phyloP scores from a whole-genome alignment of 1,140 invertebrate genomes.

The Brachionus rotundiformis region DNA sequence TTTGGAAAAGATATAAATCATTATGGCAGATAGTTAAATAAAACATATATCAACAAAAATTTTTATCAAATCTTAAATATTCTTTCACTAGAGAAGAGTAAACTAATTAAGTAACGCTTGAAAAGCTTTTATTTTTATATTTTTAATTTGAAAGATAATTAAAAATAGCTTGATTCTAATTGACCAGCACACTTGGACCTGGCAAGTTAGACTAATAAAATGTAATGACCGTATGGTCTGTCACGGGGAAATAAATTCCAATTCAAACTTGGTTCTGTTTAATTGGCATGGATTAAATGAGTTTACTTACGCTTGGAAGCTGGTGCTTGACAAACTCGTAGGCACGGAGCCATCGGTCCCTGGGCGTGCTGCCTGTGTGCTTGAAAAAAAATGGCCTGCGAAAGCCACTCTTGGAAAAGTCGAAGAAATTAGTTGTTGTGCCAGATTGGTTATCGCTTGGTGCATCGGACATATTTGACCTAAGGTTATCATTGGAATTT shows the following conservation, averaged over 20 bases:
- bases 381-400: not conserved
- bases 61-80: not conserved
- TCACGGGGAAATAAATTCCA: too few relatives aligned
- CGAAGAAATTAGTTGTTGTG: not conserved
- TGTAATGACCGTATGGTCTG: too few relatives aligned
- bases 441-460: not conserved
- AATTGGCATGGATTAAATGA: not conserved
- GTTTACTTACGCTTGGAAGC: not conserved
- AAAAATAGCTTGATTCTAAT: too few relatives aligned
- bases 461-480: not conserved
- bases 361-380: not conserved
- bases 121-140: too few relatives aligned
- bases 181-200: too few relatives aligned
- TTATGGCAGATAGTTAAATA: not conserved
- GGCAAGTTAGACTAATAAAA: too few relatives aligned
- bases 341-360: slow-evolving; percentile 7
- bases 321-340: slow-evolving; percentile 11
- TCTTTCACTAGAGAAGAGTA: not conserved
- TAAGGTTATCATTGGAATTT: not conserved
- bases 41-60: not conserved
- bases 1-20: not conserved
- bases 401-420: not conserved
- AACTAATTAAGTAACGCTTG: not conserved
- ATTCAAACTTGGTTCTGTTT: not conserved
- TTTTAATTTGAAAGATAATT: too few relatives aligned